A percentile compares a stretch with the other conserved stretches of the same genome.
Conservation (phyloP, 2,113 vertebrate genomes). For the Pteropus alecto region DNA sequence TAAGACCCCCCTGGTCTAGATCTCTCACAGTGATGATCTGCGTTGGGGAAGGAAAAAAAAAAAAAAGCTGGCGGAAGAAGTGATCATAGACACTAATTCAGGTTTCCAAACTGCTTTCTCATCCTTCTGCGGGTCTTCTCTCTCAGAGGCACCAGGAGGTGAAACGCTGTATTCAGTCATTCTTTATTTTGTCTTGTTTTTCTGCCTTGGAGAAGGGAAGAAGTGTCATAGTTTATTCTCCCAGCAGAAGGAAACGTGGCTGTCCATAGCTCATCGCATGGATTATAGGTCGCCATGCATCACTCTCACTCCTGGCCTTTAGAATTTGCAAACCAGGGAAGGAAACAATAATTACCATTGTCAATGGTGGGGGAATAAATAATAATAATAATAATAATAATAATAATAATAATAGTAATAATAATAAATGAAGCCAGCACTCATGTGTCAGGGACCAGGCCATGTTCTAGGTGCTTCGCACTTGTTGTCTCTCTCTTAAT, state of each 20-base stretch:
- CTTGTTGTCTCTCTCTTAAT: neutral
- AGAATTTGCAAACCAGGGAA: neutral
- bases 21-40: neutral
- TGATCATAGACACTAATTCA: neutral
- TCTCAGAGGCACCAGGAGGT: neutral
- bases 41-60: too few species aligned
- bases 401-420: neutral
- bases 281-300: fast-evolving
- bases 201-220: neutral
- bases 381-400: neutral
- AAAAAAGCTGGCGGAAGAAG: neutral
- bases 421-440: neutral
- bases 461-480: neutral
- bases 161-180: neutral
- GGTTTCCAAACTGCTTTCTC: neutral
- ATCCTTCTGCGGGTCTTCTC: neutral
- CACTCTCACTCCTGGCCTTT: neutral
- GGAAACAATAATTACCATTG: neutral
- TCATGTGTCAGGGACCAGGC: neutral
- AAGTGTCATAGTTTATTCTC: neutral
- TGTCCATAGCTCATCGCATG: neutral
- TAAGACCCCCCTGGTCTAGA: neutral
- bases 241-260: neutral
- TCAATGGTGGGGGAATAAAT: neutral
- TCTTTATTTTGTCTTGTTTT: neutral